These are phyloP conservation scores for Leptodactylus fallax DNA, from an alignment of 2,797 vertebrate species.

Conservation along the genomic window DNA sequence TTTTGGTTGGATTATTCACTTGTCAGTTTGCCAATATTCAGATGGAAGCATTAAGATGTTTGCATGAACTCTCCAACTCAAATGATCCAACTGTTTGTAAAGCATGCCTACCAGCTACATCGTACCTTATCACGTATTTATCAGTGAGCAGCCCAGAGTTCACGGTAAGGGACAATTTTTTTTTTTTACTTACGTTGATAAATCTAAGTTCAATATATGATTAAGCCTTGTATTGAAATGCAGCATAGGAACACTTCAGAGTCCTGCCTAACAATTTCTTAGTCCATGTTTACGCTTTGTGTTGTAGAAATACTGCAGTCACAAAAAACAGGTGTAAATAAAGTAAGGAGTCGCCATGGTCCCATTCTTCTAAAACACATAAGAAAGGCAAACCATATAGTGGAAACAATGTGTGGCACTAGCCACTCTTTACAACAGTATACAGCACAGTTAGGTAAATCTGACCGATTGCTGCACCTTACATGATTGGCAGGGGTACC, in stretches of 20 bases:
- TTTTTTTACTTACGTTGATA: not conserved
- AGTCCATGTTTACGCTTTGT: too few species aligned
- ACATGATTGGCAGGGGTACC: too few species aligned
- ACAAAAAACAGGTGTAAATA: too few species aligned
- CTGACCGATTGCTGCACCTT: too few species aligned
- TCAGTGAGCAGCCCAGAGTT: constrained; percentile 88
- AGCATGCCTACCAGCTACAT: constrained; percentile 88
- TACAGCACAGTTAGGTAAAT: too few species aligned
- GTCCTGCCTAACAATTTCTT: not conserved
- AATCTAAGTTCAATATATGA: not conserved
- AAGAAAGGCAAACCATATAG: too few species aligned
- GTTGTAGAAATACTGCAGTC: too few species aligned
- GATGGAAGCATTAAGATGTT: constrained; percentile 85
- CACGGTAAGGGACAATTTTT: constrained; percentile 76
- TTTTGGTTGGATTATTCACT: constrained; percentile 85
- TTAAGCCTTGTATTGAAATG: not conserved
- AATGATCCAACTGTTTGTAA: constrained; percentile 77
- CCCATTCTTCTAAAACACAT: too few species aligned
- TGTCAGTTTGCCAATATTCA: constrained; percentile 84
- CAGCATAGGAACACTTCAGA: not conserved
- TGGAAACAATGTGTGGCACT: too few species aligned
- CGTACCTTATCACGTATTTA: constrained; percentile 95
- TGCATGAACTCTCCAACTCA: constrained; percentile 93
- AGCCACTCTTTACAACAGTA: too few species aligned
- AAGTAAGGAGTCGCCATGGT: too few species aligned